Evolutionary conservation across 2,888 invertebrate genomes (phyloP), one percentile per base, ranked within the genome.

Genomic region (Andrena trimmerana): DNA sequence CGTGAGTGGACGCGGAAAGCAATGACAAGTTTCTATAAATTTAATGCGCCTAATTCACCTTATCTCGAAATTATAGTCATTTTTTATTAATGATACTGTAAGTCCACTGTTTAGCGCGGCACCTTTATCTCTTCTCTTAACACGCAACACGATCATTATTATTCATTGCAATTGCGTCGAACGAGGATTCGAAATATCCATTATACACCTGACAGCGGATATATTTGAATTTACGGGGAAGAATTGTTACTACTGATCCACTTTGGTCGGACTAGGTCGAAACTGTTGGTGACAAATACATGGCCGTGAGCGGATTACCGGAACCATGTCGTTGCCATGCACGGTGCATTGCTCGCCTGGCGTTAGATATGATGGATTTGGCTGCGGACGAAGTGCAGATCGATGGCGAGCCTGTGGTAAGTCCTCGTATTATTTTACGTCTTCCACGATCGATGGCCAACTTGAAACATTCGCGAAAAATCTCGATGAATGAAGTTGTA

Each of bases 261-360:
- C 74, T 78, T 83, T 85, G 73, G 59, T 80, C 63, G 81, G 59
- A 81, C 66, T 91, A 99, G 99, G 99, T 99, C 81, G 99, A 99
- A 95, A 99, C 99, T 13, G 98, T 99, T 29, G 99, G 99, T 80
- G 99, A 99, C 94, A 99, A 99, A 94, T 99, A 99, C 94, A 99
- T 99, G 99, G 98, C 99, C 0, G 99, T 99, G 0, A 98, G 98
- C 89, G 99, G 99, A 63, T 95, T 99, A 71, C 99, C 99, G 0
- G 98, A 99, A 92, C 97, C 97, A 8, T 98, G 98, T 93, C 96
- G 96, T 76, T 97, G 97, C 54, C 99, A 99, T 92, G 98, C 99
- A 16, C 97, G 97, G 88, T 98, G 98, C 92, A 99, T 99, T 91
- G 98, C 97, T 0, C 95, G 97, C 79, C 95, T 99, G 50, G 99